Base-by-base conservation (phyloP, 2,888 invertebrate species). In the Dendrolimus pini region DNA sequence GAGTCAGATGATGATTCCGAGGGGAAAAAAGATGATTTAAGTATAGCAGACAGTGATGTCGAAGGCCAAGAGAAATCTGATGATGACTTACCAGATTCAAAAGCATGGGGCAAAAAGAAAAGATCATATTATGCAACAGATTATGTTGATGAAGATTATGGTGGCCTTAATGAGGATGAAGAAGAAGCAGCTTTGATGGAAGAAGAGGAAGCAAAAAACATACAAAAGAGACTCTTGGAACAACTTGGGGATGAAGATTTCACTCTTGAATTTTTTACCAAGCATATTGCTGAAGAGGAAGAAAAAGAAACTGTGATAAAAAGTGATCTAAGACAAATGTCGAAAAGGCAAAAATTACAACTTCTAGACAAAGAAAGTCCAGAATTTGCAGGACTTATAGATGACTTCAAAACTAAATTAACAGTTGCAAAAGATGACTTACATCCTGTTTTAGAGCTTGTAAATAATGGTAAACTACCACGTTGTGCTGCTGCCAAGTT, bases 21-120 rank as follows among this genome's bases (percentile, higher is more conserved):
- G 56, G 75, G 83, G 52, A 89, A 89, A 42, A 85, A 90, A 60
- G 81, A 85, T 53, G 87, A 92, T 61, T 75, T 91, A 62, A 84
- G 72, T 52, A 91, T 79, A 85, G 93, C 94, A 7, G 92, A 94
- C 60, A 94, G 94, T 82, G 97, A 97, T 82, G 93, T 96, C 9
- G 96, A 97, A 78, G 95, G 94, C 0, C 93, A 94, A 65, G 93
- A 93, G 62, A 92, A 93, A 62, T 91, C 92, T 41, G 93, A 94
- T 70, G 93, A 93, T 77, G 93, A 94, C 72, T 85, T 97, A 63
- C 96, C 96, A 0, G 93, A 96, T 80, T 92, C 93, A 2, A 94
- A 95, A 83, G 97, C 97, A 18, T 98, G 98, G 98, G 98, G 98
- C 55, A 94, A 94, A 74, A 94, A 94, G 66, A 95, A 95, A 70